Base-by-base conservation (phyloP, 2,113 vertebrate genomes). In the Silurus meridionalis region DNA sequence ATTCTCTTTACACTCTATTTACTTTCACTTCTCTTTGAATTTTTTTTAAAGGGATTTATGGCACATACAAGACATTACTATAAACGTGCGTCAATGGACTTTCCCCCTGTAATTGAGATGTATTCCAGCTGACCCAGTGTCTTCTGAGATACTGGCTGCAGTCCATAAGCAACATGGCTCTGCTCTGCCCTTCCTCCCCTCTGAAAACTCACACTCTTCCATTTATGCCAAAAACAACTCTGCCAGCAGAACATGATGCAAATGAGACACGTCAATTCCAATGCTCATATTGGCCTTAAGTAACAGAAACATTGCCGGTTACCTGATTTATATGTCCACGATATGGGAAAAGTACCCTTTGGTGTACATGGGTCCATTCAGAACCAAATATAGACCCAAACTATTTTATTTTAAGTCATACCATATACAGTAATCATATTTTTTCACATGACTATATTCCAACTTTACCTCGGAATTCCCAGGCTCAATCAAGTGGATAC, bases 71-170 rank as follows among this genome's bases (percentile, higher is more conserved):
- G 53, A 60, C 55, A 46, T 72, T 81, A 64, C 69, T 84, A 60
- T 81, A 81, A 81, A 72, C 77, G 17, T 64, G 46, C 17, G 82
- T 83, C 83, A 74, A 9, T 82, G 58, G 80, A 88, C 64, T 84
- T 84, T 78, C 82, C 88, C 37, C 74, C 2, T 86, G 83, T 83
- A 83, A 86, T 84, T 83, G 50, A 86, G 85, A 88, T 61, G 53
- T 83, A 50, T 81, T 87, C 53, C 78, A 81, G 75, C 58, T 72
- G 64, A 83, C 77, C 81, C 52, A 71, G 60, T 78, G 77, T 82
- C 78, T 71, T 74, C 28, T 53, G 53, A 86, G 85, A 86, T 63
- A 61, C 55, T 57, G 77, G 77, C 71, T 23, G 82, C 6, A 15
- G 63, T 75, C 87, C 81, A 88, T 66, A 64, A 80, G 58, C 52